Base-by-base conservation (phyloP, 2,797 vertebrate species). In the Triplophysa bombifrons region DNA sequence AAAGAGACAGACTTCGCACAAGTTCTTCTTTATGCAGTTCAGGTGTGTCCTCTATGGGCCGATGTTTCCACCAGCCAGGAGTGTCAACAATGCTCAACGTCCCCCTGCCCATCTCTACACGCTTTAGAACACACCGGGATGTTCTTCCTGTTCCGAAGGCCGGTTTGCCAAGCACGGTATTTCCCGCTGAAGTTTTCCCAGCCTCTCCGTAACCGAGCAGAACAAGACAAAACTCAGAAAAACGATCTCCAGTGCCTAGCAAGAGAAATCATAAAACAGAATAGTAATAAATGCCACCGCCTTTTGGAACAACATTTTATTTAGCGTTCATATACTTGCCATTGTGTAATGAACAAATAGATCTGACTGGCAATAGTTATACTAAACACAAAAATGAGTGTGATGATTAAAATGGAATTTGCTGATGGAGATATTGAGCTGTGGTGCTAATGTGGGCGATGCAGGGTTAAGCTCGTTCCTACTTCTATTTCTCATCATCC, bases 51-150 rank as follows among this genome's bases (percentile, higher is more conserved):
- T 82, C 81, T 51, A 77, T 60, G 30, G 84, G 70, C 38, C 70
- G 41, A 25, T 56, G 70, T 16, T 84, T 85, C 78, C 76, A 82
- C 86, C 86, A 87, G 46, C 84, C 86, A 38, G 84, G 85, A 12
- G 86, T 85, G 76, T 87, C 84, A 17, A 85, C 60, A 13, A 87
- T 77, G 55, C 56, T 84, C 38, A 85, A 56, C 25, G n/a, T 20
- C 55, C 66, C 70, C 48, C 80, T 82, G 30, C 55, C 80, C 22
- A 84, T 70, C 72, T 76, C 48, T 64, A 65, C 72, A 11, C 41
- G 51, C 51, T 65, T 79, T 48, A 74, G 74, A 12, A 82, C 79
- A 72, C 84, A 84, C 3, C 1, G 25, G 7, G 38, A 60, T 13
- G 84, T 87, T 79, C 80, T 81, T 81, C 58, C 72, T 16, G 67